Base-by-base conservation (phyloP, 2,113 vertebrate genomes). In the Peromyscus leucopus region DNA sequence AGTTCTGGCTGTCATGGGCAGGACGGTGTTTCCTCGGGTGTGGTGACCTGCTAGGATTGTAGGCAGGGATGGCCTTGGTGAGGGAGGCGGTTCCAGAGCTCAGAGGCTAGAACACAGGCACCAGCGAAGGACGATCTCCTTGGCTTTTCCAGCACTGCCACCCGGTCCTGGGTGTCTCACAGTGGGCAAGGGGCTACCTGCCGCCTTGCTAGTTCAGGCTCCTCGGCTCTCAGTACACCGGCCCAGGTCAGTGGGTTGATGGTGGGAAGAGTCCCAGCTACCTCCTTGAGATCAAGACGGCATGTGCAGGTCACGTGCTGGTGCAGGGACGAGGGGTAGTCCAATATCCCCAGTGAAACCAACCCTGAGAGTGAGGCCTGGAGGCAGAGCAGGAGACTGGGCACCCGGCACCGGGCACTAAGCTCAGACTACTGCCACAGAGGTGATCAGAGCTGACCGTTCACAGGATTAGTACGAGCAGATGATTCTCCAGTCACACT, bases 381-480 rank as follows among this genome's bases (percentile, higher is more conserved):
- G 16, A 7, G 65, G 7, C 63, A 31, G 79, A 63, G 63, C 1
- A 17, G 16, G 57, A 87, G n/a, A 39, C 79, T 55, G 80, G 57
- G 61, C 0, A 0, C 57, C 39, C 16, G 31, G 31, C 39, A 33
- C 84, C n/a, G 39, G 17, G 42, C 26, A 19, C 24, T 85, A 10
- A 5, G 59, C 26, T 46, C 39, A 6, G 33, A n/a, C n/a, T 0
- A 1, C 78, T 24, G n/a, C 65, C 26, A 0, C 0, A 7, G 19
- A 57, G 22, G n/a, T 0, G 16, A 55, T 22, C 57, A 15, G 6
- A 74, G 84, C 79, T 9, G 33, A 42, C 19, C 13, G 67, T 26
- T 89, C 69, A 19, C 46, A 31, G 24, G 17, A 59, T 65, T 51
- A 26, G 2, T 13, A 57, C n/a, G 28, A n/a, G 36, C 11, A 24